Percentiles rank a stretch among this genome's conserved stretches.
phyloP scores from a whole-genome alignment of 2,888 invertebrate genomes.

The Tanypteryx hageni region DNA sequence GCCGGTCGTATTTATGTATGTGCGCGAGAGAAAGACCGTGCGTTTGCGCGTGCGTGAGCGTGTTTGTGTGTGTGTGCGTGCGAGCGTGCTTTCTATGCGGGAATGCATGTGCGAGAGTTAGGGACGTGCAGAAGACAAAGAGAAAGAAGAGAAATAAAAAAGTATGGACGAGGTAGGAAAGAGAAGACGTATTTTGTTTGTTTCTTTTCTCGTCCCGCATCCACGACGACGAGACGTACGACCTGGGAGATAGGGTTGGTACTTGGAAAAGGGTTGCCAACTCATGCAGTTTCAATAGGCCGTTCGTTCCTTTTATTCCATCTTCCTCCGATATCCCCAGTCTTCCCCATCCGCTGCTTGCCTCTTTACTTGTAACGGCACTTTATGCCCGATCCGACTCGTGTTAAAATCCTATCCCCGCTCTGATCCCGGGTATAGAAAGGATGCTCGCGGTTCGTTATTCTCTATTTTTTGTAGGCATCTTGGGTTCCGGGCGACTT shows the following conservation, averaged over 20 bases:
- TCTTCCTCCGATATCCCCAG: too few relatives aligned
- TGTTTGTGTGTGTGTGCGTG: too few relatives aligned
- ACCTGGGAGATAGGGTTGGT: not conserved
- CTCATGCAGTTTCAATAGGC: not conserved
- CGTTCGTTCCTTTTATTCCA: not conserved
- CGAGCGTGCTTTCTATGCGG: too few relatives aligned
- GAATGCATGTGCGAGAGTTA: too few relatives aligned
- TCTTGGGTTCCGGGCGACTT: too few relatives aligned
- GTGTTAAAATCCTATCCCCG: not conserved
- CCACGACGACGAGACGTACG: not conserved
- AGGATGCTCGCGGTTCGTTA: not conserved
- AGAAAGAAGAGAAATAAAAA: too few relatives aligned
- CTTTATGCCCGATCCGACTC: not conserved
- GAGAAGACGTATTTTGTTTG: not conserved
- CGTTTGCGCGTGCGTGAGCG: too few relatives aligned
- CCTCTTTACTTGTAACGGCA: not conserved
- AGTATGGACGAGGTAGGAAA: too few relatives aligned
- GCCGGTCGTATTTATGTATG: not conserved
- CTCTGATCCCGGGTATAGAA: not conserved
- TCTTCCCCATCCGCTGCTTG: not conserved
- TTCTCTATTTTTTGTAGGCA: not conserved
- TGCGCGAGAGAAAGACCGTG: not conserved
- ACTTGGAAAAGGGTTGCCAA: slow-evolving; percentile 3
- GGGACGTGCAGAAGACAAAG: too few relatives aligned
- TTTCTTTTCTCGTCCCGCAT: not conserved